Percentiles rank a stretch among this genome's conserved stretches.
Conservation (phyloP, 2,888 invertebrate species). For the Habrosyne pyritoides region DNA sequence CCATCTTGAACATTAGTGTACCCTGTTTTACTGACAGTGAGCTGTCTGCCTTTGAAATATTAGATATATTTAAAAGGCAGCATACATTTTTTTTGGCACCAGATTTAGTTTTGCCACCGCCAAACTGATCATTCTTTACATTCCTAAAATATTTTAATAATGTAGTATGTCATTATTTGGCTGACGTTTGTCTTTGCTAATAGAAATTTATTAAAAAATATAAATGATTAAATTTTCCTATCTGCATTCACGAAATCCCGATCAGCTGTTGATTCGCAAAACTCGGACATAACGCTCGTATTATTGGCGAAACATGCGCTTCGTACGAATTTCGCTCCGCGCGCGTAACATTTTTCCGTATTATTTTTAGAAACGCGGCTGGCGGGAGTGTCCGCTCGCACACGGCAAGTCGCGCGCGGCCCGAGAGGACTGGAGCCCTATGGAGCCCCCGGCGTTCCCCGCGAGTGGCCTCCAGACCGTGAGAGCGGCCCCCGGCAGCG, state of each 20-base stretch:
- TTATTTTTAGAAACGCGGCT: constrained; percentile 82
- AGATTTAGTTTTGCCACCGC: not conserved
- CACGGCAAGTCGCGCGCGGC: constrained; percentile 75
- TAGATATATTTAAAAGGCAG: not conserved
- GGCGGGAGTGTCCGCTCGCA: constrained; percentile 64
- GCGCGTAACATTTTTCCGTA: constrained; percentile 77
- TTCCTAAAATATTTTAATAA: constrained; percentile 7
- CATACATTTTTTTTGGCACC: not conserved
- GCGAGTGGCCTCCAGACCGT: constrained; percentile 53
- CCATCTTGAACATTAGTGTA: not conserved
- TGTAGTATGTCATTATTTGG: not conserved
- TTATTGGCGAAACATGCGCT: constrained; percentile 75
- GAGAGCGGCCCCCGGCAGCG: constrained; percentile 65
- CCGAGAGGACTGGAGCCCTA: constrained; percentile 73
- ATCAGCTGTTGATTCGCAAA: constrained; percentile 47
- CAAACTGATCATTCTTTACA: not conserved
- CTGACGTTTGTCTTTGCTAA: not conserved
- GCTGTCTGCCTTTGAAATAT: not conserved
- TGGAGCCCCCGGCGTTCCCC: constrained; percentile 74
- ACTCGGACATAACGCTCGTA: constrained; percentile 23
- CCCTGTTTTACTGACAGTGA: not conserved
- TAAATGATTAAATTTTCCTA: not conserved
- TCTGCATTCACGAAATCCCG: constrained; percentile 3
- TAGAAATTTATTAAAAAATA: not conserved
- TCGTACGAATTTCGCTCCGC: constrained; percentile 63